A percentile compares a stretch with the other conserved stretches of the same genome.
These are phyloP conservation scores for Melanerpes formicivorus DNA, from an alignment of 2,113 vertebrate genomes.

Conservation along the genomic window DNA sequence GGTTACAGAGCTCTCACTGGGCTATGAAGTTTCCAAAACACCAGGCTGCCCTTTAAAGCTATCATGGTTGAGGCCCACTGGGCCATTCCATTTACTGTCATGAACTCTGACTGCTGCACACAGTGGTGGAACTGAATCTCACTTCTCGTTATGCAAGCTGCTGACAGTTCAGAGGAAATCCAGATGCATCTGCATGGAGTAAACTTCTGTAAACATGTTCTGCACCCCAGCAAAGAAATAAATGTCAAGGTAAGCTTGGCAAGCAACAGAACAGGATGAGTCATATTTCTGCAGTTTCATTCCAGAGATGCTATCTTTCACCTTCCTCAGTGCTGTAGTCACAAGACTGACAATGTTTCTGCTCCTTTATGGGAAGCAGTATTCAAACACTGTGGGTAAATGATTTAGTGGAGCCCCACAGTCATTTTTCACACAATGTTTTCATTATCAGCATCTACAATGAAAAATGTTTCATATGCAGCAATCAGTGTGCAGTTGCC, in stretches of 20 bases:
- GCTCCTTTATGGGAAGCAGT: constrained; percentile 77
- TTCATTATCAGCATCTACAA: constrained; percentile 68
- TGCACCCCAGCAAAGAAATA: constrained; percentile 74
- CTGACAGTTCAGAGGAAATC: constrained; percentile 76
- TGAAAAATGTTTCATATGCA: constrained; percentile 57
- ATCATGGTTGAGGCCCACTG: neutral
- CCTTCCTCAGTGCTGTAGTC: constrained; percentile 68
- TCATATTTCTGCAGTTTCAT: constrained; percentile 78
- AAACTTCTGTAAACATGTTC: constrained; percentile 78
- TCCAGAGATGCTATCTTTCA: constrained; percentile 80
- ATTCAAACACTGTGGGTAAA: constrained; percentile 29
- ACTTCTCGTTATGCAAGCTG: constrained; percentile 10
- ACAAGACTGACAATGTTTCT: constrained; percentile 62
- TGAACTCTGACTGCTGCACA: neutral
- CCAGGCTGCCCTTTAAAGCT: accelerated
- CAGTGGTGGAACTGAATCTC: neutral
- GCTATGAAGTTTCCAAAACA: neutral
- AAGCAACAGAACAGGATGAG: constrained; percentile 71
- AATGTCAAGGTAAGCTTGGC: constrained; percentile 86
- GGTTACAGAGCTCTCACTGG: neutral
- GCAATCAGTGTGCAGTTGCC: constrained; percentile 17
- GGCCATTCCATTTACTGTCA: neutral
- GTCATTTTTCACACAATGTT: constrained; percentile 73
- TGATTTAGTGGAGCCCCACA: constrained; percentile 12
- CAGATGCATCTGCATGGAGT: constrained; percentile 75